Percentiles rank a stretch among this genome's conserved stretches.
phyloP scores from a whole-genome alignment of 2,113 vertebrate species.

The Lanius collurio region DNA sequence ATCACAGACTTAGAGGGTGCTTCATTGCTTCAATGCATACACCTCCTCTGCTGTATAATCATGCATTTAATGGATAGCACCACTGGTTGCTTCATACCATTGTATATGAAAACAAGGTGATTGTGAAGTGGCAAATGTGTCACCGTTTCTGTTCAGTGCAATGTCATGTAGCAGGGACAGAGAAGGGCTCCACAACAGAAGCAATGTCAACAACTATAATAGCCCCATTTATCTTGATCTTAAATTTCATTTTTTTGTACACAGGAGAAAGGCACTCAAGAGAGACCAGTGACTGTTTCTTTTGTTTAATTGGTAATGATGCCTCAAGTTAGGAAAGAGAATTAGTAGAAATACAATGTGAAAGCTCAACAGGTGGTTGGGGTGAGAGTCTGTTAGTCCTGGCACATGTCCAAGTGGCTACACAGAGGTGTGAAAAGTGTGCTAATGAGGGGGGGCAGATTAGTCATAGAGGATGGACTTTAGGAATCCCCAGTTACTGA shows the following conservation, averaged over 20 bases:
- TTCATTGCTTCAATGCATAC: background rate
- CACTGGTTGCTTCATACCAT: background rate
- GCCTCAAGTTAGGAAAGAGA: background rate
- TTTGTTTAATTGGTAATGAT: background rate
- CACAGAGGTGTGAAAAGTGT: background rate
- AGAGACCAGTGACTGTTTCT: background rate
- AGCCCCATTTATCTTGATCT: background rate
- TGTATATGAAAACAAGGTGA: background rate
- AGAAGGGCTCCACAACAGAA: background rate
- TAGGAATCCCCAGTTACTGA: background rate
- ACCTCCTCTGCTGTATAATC: background rate
- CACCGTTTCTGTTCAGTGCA: background rate
- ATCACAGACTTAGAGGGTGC: background rate
- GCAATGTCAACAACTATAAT: background rate
- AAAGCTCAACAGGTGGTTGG: background rate
- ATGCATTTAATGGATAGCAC: background rate
- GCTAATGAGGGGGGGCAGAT: background rate
- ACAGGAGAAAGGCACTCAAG: background rate
- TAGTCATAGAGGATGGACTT: background rate
- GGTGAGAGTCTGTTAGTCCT: background rate
- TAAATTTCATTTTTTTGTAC: background rate
- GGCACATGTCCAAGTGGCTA: background rate
- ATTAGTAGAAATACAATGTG: background rate
- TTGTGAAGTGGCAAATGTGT: background rate
- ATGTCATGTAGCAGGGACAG: background rate